Base-by-base conservation (phyloP, 2,797 vertebrate species). In the Eutrigla gurnardus region DNA sequence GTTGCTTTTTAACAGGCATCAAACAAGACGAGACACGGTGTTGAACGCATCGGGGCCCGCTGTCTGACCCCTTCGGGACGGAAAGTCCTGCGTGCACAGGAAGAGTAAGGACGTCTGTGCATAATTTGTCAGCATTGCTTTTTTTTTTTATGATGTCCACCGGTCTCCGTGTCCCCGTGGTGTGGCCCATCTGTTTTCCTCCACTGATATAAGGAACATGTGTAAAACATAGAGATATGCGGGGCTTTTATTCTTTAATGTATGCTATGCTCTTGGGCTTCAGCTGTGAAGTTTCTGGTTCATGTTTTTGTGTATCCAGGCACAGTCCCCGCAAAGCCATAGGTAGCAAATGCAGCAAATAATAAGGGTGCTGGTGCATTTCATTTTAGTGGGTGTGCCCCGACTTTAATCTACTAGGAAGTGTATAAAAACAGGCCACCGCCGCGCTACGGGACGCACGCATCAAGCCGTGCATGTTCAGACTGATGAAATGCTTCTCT, bases 251-350 rank as follows among this genome's bases (percentile, higher is more conserved):
- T 84, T 79, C 81, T 86, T 91, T 91, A 89, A 91, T 91, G 76
- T 82, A 91, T 88, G 90, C 86, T 84, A 83, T 87, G 86, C 92
- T 91, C 89, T 42, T 72, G 88, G 91, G 91, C 93, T 93, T 92
- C 91, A 83, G 4, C 65, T 55, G 39, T 88, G 89, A 91, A 86
- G 88, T 91, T 91, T 92, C 86, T 90, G 86, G 88, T 92, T 91
- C 90, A 90, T 77, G 83, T 84, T 86, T 39, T 88, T 82, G 77
- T 84, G 76, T 78, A 60, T 83, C 81, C 79, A 63, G 33, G 46
- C 81, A n/a, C 15, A 14, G 45, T 70, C 40, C 55, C 50, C 32
- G 58, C 53, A 45, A 25, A 78, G 73, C 66, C 42, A 35, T 45
- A 75, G 54, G 65, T 68, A 81, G 77, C 71, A 63, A 3, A 5